Evolutionary conservation across 2,888 invertebrate genomes (phyloP).

Genomic region (Scaptomyza caliginosa): DNA sequence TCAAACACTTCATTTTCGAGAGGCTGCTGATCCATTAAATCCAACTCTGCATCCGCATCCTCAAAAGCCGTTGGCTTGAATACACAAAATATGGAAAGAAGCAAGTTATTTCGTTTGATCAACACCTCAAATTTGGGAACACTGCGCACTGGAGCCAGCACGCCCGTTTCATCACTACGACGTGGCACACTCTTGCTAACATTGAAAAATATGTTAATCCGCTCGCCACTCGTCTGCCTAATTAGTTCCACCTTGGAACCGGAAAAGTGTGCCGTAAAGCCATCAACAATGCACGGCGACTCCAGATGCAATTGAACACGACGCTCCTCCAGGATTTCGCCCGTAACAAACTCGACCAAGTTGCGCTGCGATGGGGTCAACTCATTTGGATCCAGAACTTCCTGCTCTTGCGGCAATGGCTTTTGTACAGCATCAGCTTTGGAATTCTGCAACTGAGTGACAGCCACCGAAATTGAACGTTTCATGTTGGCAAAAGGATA

Average conservation of each 20-base stretch:
- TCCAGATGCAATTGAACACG: conserved; percentile 36
- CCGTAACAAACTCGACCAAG: conserved; percentile 41
- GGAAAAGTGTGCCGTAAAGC: conserved; percentile 25
- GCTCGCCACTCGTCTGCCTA: conserved; percentile 23
- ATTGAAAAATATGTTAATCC: conserved; percentile 40
- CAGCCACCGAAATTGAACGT: conserved; percentile 22
- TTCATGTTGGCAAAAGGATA: conserved; percentile 18
- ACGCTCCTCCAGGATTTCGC: conserved; percentile 49
- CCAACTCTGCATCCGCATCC: conserved; percentile 17
- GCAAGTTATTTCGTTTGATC: conserved; percentile 27
- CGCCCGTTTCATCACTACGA: conserved; percentile 21
- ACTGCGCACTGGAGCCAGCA: conserved; percentile 33
- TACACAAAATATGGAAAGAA: conserved; percentile 41
- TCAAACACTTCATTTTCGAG: conserved; percentile 30
- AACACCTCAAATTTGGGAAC: conserved; percentile 51
- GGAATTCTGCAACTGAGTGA: conserved; percentile 25
- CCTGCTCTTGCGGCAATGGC: background rate
- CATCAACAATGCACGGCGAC: conserved; percentile 31
- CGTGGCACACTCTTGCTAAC: conserved; percentile 54
- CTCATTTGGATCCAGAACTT: background rate
- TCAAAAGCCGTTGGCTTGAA: conserved; percentile 34
- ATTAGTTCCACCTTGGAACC: conserved; percentile 43
- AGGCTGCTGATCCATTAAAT: background rate
- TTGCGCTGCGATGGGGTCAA: conserved; percentile 30
- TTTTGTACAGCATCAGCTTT: conserved; percentile 22